These are phyloP conservation scores for Apodemus sylvaticus DNA, from an alignment of 2,113 vertebrate species.

Conservation along the genomic window DNA sequence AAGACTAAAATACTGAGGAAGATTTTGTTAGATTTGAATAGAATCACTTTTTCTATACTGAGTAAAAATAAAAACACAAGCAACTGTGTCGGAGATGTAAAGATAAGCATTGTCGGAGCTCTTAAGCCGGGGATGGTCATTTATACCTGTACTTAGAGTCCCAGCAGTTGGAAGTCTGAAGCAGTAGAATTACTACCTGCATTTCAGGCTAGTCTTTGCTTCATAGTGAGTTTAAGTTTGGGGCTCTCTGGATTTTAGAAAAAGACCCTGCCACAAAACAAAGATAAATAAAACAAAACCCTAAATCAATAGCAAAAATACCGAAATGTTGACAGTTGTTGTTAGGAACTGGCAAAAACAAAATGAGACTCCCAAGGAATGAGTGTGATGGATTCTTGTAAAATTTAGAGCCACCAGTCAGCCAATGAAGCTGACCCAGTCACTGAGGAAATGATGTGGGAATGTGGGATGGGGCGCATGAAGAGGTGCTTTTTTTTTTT, in stretches of 20 bases:
- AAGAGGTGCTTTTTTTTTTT: background rate
- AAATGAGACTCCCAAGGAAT: background rate
- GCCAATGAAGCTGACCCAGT: constrained; percentile 1
- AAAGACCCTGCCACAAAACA: background rate
- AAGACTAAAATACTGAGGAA: background rate
- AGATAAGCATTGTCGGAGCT: constrained; percentile 10
- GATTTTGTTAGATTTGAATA: background rate
- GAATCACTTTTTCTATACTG: background rate
- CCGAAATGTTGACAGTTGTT: background rate
- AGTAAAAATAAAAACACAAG: background rate
- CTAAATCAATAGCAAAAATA: constrained; percentile 1
- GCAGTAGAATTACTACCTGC: background rate
- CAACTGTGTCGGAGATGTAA: background rate
- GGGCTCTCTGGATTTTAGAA: background rate
- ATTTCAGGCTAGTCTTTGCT: background rate
- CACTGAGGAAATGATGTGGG: background rate
- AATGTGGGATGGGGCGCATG: background rate
- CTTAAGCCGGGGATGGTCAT: background rate
- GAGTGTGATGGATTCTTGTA: background rate
- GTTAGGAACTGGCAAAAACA: background rate
- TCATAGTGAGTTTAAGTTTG: background rate
- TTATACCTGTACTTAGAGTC: background rate
- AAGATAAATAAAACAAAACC: background rate
- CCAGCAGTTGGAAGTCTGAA: background rate
- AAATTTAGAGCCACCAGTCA: constrained; percentile 23